phyloP scores from a whole-genome alignment of 2,113 vertebrate genomes.

The Harpagus bidentatus region DNA sequence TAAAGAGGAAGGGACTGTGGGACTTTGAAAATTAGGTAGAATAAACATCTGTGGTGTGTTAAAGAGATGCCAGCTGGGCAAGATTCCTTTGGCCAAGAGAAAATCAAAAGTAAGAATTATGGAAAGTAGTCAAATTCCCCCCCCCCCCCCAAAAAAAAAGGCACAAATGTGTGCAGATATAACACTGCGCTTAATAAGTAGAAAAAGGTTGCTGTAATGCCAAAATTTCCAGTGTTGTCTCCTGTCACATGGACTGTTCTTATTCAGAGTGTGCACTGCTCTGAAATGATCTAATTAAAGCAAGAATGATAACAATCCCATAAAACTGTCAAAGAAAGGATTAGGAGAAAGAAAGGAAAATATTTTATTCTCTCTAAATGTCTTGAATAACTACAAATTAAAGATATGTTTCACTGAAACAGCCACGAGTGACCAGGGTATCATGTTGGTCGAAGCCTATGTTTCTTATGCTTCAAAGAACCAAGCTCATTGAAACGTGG shows the following conservation, averaged over 20 bases:
- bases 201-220: not conserved
- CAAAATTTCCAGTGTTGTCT: not conserved
- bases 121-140: not conserved
- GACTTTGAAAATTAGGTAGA: not conserved
- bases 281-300: not conserved
- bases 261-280: not conserved
- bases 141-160: not conserved
- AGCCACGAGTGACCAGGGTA: not conserved
- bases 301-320: not conserved
- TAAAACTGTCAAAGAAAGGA: not conserved
- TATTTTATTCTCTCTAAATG: not conserved
- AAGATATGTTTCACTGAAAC: not conserved
- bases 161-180: not conserved
- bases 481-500: not conserved
- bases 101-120: not conserved
- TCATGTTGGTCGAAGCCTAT: rapidly evolving
- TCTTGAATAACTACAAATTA: not conserved
- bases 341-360: not conserved
- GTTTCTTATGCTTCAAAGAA: not conserved
- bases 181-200: not conserved
- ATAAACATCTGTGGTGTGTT: not conserved
- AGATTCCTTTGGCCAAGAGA: not conserved
- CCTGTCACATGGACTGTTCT: not conserved
- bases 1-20: not conserved
- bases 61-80: not conserved